These are phyloP conservation scores for Parambassis ranga DNA, from an alignment of 2,797 vertebrate genomes.

Conservation along the genomic window DNA sequence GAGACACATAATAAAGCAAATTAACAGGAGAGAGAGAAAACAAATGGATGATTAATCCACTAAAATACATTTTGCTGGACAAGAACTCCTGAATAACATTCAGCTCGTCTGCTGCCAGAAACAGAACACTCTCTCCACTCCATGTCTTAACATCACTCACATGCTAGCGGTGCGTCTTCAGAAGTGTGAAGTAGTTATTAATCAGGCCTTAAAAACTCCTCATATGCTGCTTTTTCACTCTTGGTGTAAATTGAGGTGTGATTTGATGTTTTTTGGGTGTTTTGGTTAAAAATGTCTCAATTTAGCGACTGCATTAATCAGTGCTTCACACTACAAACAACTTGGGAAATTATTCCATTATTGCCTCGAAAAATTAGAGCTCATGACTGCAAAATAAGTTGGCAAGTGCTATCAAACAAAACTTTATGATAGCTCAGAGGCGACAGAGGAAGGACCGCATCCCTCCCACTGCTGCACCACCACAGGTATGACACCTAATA, in stretches of 20 bases:
- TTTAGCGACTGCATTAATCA: background rate
- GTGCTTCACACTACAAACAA: background rate
- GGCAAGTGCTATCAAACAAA: constrained; percentile 21
- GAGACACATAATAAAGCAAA: background rate
- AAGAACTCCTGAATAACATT: constrained; percentile 6
- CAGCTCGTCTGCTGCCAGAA: background rate
- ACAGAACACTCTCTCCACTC: background rate
- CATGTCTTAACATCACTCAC: background rate
- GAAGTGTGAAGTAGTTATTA: background rate
- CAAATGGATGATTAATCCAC: constrained; percentile 18
- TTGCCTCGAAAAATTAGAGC: background rate
- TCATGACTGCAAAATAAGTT: background rate
- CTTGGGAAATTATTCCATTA: background rate
- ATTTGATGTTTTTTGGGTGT: background rate
- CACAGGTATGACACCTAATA: constrained; percentile 42
- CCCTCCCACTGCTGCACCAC: constrained; percentile 3
- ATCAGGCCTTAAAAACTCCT: background rate
- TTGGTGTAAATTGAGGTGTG: background rate
- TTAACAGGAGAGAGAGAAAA: background rate
- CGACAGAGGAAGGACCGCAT: background rate
- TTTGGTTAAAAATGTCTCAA: background rate
- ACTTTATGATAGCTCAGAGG: background rate
- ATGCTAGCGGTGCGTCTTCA: background rate
- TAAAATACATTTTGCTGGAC: background rate
- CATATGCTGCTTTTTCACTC: background rate